phyloP scores from a whole-genome alignment of 2,113 vertebrate species.

The Picathartes gymnocephalus region DNA sequence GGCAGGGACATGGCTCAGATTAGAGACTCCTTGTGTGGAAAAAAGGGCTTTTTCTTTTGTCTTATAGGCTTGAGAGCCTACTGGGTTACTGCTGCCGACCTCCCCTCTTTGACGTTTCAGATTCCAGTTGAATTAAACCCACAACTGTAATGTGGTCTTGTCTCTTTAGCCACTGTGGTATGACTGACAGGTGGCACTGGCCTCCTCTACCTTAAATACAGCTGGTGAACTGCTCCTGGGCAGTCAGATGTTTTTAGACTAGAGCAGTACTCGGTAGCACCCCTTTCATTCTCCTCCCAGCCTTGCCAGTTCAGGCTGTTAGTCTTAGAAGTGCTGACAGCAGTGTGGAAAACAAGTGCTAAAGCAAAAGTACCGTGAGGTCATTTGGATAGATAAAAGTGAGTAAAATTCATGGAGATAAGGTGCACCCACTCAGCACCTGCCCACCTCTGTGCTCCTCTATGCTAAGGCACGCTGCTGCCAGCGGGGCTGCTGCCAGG shows the following conservation, averaged over 20 bases:
- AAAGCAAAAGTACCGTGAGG: background rate
- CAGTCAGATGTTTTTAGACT: background rate
- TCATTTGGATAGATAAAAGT: background rate
- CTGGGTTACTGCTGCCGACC: background rate
- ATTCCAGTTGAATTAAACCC: background rate
- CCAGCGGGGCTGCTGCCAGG: background rate
- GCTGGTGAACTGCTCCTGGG: background rate
- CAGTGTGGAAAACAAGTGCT: background rate
- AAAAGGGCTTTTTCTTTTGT: background rate
- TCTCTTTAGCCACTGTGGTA: background rate
- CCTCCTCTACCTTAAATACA: background rate
- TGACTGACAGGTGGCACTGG: background rate
- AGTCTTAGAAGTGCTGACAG: background rate
- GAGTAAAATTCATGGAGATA: background rate
- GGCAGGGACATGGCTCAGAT: background rate
- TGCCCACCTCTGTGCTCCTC: background rate
- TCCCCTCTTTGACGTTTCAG: background rate
- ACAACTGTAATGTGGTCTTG: background rate
- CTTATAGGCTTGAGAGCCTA: background rate
- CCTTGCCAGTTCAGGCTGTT: background rate
- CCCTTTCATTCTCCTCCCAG: background rate
- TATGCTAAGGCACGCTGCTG: background rate
- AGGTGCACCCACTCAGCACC: background rate
- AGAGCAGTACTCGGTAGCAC: background rate
- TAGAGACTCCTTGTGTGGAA: background rate